phyloP scores from a whole-genome alignment of 2,888 invertebrate species.

The Leptopilina syphax region DNA sequence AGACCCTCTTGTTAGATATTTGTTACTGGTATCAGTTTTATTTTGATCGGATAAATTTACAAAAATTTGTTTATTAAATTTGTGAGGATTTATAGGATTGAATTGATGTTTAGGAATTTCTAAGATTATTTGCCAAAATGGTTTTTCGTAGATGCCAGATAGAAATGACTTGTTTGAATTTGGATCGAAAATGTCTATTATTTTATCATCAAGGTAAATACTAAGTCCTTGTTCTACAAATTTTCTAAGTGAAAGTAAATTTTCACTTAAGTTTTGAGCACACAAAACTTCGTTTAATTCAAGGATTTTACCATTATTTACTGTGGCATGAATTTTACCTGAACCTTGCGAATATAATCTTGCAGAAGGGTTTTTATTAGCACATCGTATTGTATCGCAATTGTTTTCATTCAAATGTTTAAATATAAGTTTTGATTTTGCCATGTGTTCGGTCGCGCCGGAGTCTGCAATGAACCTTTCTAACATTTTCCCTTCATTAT shows the following conservation, averaged over 20 bases:
- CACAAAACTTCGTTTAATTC: constrained; percentile 15
- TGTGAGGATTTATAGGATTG: background rate
- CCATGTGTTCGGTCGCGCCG: constrained; percentile 9
- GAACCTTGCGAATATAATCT: constrained; percentile 10
- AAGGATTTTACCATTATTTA: background rate
- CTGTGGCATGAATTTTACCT: background rate
- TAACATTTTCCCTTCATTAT: background rate
- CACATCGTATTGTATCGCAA: constrained; percentile 30
- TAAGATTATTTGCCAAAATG: constrained; percentile 31
- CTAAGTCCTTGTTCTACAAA: constrained; percentile 24
- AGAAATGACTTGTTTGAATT: background rate
- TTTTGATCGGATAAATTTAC: background rate
- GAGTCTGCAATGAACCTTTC: constrained; percentile 35
- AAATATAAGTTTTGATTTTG: constrained; percentile 30
- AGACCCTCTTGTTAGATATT: background rate
- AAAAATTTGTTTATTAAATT: background rate
- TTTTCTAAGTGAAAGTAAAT: constrained; percentile 41
- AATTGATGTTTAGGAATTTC: background rate
- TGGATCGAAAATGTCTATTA: constrained; percentile 5
- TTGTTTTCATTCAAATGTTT: background rate
- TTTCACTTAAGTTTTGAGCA: background rate
- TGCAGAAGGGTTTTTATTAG: constrained; percentile 1
- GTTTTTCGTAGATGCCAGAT: constrained; percentile 14
- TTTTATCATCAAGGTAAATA: background rate
- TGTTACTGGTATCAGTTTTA: background rate